Percentiles rank a stretch among this genome's conserved stretches.
phyloP scores from a whole-genome alignment of 2,797 vertebrate genomes.

The Gadopsis marmoratus region DNA sequence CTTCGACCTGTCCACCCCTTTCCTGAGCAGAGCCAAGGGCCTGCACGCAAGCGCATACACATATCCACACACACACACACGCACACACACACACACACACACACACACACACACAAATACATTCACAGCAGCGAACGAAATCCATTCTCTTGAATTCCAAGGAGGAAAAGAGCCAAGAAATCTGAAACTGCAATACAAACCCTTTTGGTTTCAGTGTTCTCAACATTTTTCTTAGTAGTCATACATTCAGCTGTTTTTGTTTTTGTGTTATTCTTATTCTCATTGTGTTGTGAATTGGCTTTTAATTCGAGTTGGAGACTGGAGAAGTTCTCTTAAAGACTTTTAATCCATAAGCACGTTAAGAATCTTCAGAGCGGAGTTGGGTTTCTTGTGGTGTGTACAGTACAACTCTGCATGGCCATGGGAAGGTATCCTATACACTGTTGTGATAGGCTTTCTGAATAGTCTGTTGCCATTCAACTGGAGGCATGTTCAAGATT shows the following conservation, averaged over 20 bases:
- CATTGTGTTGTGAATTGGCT: conserved; percentile 31
- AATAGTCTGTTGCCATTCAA: neutral
- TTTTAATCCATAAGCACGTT: conserved; percentile 69
- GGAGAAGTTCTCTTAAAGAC: conserved; percentile 61
- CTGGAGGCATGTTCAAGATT: conserved; percentile 20
- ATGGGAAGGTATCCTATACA: conserved; percentile 34
- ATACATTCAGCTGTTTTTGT: conserved; percentile 36
- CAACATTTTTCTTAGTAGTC: conserved; percentile 23
- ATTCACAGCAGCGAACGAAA: conserved; percentile 31
- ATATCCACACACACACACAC: conserved; percentile 12
- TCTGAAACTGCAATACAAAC: conserved; percentile 31
- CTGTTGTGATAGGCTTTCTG: conserved; percentile 32
- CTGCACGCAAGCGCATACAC: conserved; percentile 31
- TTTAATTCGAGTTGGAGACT: conserved; percentile 64
- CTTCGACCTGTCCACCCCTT: conserved; percentile 70
- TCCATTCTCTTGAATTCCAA: conserved; percentile 26
- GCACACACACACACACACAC: neutral
- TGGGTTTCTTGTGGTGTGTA: conserved; percentile 69
- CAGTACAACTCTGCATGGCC: conserved; percentile 51
- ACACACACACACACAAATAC: conserved; percentile 11
- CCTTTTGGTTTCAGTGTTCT: conserved; percentile 8
- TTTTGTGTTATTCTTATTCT: conserved; percentile 42
- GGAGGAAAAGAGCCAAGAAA: conserved; percentile 37
- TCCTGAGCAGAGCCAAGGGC: conserved; percentile 51
- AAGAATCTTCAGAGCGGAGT: conserved; percentile 69